These are phyloP conservation scores for Limnephilus lunatus DNA, from an alignment of 2,888 invertebrate genomes.

Conservation along the genomic window DNA sequence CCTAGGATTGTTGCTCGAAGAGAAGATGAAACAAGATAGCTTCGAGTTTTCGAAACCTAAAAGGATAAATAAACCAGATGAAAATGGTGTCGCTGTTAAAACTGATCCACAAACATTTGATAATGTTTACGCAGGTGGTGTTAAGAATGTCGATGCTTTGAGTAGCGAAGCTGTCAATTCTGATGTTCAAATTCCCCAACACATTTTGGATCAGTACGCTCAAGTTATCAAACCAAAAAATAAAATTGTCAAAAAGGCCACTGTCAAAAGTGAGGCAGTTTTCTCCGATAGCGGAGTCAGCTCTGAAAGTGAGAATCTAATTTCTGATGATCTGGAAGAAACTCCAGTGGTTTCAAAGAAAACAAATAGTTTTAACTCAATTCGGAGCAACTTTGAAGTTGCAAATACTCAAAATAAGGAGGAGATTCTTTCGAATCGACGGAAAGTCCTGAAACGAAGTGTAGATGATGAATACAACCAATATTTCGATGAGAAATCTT, in stretches of 20 bases:
- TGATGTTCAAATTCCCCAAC: constrained; percentile 73
- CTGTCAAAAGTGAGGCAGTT: constrained; percentile 65
- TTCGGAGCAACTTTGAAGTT: constrained; percentile 64
- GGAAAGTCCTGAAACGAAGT: constrained; percentile 62
- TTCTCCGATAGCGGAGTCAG: constrained; percentile 77
- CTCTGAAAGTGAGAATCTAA: constrained; percentile 75
- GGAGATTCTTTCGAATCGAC: constrained; percentile 44
- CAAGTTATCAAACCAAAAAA: constrained; percentile 73
- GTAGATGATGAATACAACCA: constrained; percentile 23
- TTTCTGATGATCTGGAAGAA: constrained; percentile 69
- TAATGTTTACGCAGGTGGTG: constrained; percentile 66
- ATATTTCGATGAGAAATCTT: constrained; percentile 25
- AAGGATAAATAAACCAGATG: background rate
- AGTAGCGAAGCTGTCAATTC: constrained; percentile 56
- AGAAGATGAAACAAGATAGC: constrained; percentile 75
- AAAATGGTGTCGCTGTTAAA: background rate
- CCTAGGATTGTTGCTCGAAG: constrained; percentile 73
- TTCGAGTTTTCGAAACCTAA: constrained; percentile 67
- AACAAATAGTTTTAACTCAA: constrained; percentile 59
- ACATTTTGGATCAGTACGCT: constrained; percentile 75
- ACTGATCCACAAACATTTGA: background rate
- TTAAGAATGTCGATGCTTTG: constrained; percentile 63
- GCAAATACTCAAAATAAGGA: constrained; percentile 42
- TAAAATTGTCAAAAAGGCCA: constrained; percentile 53
- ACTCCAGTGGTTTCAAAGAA: constrained; percentile 68